Evolutionary conservation across 2,797 vertebrate genomes (phyloP).

Genomic region (Betta splendens): DNA sequence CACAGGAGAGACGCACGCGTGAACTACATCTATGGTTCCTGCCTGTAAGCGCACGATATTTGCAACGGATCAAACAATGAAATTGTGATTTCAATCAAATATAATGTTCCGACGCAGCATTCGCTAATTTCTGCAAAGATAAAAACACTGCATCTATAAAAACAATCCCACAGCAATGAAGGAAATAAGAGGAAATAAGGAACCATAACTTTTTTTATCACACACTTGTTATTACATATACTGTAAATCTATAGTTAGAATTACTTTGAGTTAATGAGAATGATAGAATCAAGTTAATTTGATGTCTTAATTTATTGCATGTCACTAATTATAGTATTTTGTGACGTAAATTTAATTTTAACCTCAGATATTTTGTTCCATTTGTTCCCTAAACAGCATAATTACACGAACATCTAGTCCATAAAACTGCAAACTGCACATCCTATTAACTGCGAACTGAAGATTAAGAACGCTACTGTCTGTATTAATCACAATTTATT

Average conservation of each 20-base stretch:
- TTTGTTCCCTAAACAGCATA: background rate
- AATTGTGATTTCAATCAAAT: conserved; percentile 55
- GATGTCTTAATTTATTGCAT: background rate
- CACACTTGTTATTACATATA: too few relatives aligned
- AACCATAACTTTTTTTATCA: too few relatives aligned
- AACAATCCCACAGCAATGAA: conserved; percentile 31
- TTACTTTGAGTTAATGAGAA: too few relatives aligned
- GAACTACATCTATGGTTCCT: conserved; percentile 41
- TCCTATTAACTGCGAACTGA: background rate
- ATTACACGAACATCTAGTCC: background rate
- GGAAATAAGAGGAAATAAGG: background rate
- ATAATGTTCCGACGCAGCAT: conserved; percentile 36
- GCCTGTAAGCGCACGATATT: conserved; percentile 48
- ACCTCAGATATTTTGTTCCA: background rate
- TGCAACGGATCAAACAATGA: conserved; percentile 49
- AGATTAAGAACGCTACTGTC: background rate
- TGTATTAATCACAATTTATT: conserved; percentile 6
- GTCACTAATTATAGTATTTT: background rate
- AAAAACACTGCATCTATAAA: conserved; percentile 25
- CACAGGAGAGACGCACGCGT: conserved; percentile 44
- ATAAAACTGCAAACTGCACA: background rate
- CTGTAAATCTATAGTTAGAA: too few relatives aligned
- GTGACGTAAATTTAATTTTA: background rate
- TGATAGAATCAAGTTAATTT: too few relatives aligned
- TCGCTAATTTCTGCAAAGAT: conserved; percentile 17